phyloP scores from a whole-genome alignment of 2,113 vertebrate species.

The Danionella cerebrum region DNA sequence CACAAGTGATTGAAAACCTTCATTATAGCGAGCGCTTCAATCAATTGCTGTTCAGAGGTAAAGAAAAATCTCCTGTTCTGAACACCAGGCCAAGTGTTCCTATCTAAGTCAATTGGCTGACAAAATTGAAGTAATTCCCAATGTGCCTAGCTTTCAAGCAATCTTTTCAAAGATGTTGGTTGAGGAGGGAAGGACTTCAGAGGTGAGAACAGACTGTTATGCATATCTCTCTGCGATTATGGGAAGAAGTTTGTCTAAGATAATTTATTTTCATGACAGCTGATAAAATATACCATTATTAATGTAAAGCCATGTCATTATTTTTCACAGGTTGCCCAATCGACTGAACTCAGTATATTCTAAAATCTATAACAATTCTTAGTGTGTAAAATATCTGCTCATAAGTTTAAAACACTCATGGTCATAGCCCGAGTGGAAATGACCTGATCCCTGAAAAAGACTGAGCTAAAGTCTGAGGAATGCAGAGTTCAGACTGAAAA shows the following conservation, averaged over 20 bases:
- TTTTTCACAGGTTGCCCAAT: neutral
- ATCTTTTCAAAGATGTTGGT: slow-evolving; percentile 23
- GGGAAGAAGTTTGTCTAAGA: neutral
- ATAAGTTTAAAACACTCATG: too few species aligned
- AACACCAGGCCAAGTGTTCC: slow-evolving; percentile 8
- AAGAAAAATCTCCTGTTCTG: slow-evolving; percentile 9
- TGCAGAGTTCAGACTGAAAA: too few species aligned
- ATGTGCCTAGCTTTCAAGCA: slow-evolving; percentile 29
- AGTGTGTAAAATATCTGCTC: too few species aligned
- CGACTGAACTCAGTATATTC: neutral
- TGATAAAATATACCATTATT: neutral
- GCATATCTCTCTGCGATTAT: neutral
- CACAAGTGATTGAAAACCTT: slow-evolving; percentile 27
- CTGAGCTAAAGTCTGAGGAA: too few species aligned
- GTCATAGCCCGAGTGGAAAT: too few species aligned
- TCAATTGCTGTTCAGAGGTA: slow-evolving; percentile 24
- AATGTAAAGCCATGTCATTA: too few species aligned
- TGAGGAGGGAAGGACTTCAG: neutral
- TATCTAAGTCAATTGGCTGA: slow-evolving; percentile 23
- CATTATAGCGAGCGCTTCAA: slow-evolving; percentile 27
- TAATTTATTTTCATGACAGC: neutral
- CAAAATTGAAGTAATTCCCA: slow-evolving; percentile 40
- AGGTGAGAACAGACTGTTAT: neutral
- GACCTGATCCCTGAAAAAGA: too few species aligned
- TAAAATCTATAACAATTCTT: too few species aligned